These are phyloP conservation scores for Drosophila tani DNA, from an alignment of 1,140 invertebrate genomes.

Conservation along the genomic window DNA sequence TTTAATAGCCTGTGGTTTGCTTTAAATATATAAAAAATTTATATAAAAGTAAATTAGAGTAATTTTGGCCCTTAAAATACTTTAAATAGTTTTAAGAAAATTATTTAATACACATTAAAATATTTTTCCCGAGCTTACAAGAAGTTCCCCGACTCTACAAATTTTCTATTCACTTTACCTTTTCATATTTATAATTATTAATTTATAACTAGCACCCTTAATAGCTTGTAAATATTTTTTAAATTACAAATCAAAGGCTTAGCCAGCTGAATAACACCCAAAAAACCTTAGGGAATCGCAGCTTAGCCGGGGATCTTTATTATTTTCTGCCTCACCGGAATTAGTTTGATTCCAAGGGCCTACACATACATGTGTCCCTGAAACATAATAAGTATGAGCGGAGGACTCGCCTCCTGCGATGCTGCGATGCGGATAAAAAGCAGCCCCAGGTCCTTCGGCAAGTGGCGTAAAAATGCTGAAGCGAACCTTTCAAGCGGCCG, in stretches of 20 bases:
- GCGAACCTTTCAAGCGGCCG: constrained; percentile 41
- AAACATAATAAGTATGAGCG: not conserved
- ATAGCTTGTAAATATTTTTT: not conserved
- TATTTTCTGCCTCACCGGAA: constrained; percentile 1
- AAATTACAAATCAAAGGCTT: not conserved
- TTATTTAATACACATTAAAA: too few species aligned
- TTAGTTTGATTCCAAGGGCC: constrained; percentile 42
- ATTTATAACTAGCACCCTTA: accelerated
- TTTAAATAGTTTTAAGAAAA: too few species aligned
- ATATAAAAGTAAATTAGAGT: too few species aligned
- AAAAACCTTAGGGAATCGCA: too few species aligned
- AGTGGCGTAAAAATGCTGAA: constrained; percentile 39
- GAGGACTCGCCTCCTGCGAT: too few species aligned
- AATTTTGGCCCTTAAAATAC: too few species aligned
- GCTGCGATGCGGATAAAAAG: not conserved
- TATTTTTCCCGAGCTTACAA: too few species aligned
- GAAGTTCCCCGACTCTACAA: too few species aligned
- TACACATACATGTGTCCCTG: constrained; percentile 54
- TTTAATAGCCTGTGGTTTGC: not conserved
- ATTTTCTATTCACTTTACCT: too few species aligned
- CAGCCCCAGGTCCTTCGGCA: constrained; percentile 20
- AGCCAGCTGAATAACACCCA: too few species aligned
- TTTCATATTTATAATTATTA: too few species aligned
- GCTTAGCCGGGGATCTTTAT: not conserved
- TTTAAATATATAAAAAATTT: too few species aligned